These are phyloP conservation scores for Myotis findleyi DNA, from an alignment of 2,797 vertebrate genomes.

Conservation along the genomic window DNA sequence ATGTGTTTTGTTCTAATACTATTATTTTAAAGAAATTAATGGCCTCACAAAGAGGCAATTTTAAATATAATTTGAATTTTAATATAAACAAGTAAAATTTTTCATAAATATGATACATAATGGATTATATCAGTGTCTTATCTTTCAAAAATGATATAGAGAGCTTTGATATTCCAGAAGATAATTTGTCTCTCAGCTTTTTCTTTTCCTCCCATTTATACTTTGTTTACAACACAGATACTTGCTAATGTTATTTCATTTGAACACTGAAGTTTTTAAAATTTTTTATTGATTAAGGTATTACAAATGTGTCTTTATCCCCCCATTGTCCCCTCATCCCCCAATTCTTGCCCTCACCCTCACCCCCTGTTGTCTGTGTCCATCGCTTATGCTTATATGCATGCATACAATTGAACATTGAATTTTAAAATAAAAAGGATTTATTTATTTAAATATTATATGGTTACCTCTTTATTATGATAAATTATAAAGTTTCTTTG, in stretches of 20 bases:
- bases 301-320: no score
- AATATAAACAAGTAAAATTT: neutral
- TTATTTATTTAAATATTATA: neutral
- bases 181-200: neutral
- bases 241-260: constrained; percentile 28
- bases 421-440: neutral
- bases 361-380: no score
- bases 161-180: neutral
- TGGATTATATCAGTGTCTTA: neutral
- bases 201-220: neutral
- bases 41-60: neutral
- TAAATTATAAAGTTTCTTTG: neutral
- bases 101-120: neutral
- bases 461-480: neutral
- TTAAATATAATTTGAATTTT: constrained; percentile 10
- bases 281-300: no score
- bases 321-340: no score
- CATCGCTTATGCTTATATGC: no score
- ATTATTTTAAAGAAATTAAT: neutral
- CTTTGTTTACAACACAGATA: neutral
- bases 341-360: no score
- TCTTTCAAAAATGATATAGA: neutral
- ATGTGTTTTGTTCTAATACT: neutral
- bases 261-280: neutral
- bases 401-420: neutral